Evolutionary conservation across 2,797 vertebrate genomes (phyloP).

Genomic region (Apogon talboti): DNA sequence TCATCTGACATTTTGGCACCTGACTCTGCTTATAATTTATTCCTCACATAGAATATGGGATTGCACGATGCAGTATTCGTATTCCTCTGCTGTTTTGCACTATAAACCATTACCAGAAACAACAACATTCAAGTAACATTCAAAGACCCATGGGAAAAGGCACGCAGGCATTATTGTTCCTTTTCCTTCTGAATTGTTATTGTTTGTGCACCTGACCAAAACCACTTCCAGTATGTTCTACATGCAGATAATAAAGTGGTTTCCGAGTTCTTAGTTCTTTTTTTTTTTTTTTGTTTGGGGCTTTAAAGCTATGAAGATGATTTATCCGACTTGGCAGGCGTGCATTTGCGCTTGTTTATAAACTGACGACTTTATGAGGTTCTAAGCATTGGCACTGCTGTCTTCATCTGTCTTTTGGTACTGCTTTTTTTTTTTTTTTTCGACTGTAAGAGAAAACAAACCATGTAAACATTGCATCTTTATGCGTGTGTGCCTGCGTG

Average conservation of each 20-base stretch:
- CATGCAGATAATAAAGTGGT: constrained; percentile 50
- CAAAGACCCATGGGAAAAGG: constrained; percentile 32
- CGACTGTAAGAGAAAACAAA: constrained; percentile 40
- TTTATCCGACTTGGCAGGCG: constrained; percentile 66
- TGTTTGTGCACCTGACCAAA: constrained; percentile 48
- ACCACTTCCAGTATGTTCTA: constrained; percentile 31
- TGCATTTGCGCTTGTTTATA: constrained; percentile 65
- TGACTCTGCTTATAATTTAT: constrained; percentile 5
- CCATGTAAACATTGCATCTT: constrained; percentile 10
- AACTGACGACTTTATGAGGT: constrained; percentile 59
- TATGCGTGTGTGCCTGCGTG: neutral
- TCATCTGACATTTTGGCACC: neutral
- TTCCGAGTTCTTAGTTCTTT: constrained; percentile 42
- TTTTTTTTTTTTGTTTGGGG: constrained; percentile 20
- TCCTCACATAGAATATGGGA: neutral
- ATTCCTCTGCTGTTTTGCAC: constrained; percentile 15
- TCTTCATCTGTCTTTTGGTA: constrained; percentile 52
- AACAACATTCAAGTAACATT: constrained; percentile 9
- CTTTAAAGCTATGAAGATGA: constrained; percentile 60
- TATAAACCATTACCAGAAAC: constrained; percentile 23
- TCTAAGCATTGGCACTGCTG: constrained; percentile 54
- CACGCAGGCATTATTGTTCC: constrained; percentile 17
- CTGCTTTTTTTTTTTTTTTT: constrained; percentile 24
- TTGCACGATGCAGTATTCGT: constrained; percentile 6
- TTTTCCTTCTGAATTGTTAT: constrained; percentile 35